Evolutionary conservation across 2,797 vertebrate species (phyloP).

Genomic region (Poeciliopsis presidionis): DNA sequence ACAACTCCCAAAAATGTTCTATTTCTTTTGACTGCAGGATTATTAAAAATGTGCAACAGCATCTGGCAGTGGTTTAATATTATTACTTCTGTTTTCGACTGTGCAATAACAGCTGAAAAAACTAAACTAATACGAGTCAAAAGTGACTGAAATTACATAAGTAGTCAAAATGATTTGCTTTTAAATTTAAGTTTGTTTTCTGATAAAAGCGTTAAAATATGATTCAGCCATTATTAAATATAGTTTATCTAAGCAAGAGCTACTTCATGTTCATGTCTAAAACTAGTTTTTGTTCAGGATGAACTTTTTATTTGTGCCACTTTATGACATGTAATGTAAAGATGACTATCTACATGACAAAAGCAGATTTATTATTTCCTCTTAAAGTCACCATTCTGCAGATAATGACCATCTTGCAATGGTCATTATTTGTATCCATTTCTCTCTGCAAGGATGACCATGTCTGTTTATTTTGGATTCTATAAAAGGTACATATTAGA

Average conservation of each 20-base stretch:
- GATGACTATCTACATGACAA: neutral
- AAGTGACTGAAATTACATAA: neutral
- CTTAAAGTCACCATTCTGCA: no score
- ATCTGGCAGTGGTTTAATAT: neutral
- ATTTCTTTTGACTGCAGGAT: neutral
- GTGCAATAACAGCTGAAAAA: neutral
- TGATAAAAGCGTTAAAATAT: neutral
- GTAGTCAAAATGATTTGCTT: neutral
- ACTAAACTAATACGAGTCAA: neutral
- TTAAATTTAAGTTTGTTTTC: neutral
- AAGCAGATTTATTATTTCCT: no score
- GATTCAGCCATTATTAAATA: neutral
- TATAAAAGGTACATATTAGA: slow-evolving; percentile 31
- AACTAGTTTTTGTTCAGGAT: neutral
- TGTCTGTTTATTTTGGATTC: neutral
- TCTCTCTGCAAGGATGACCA: neutral
- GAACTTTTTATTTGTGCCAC: neutral
- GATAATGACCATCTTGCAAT: no score
- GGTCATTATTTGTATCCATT: neutral
- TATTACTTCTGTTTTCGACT: neutral
- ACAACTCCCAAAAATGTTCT: neutral
- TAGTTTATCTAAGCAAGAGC: neutral
- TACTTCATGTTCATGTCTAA: neutral
- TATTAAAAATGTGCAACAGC: neutral
- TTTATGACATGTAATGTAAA: neutral